Percentiles rank a stretch among this genome's conserved stretches.
These are phyloP conservation scores for Lasioglossum morio DNA, from an alignment of 2,888 invertebrate species.

Conservation along the genomic window DNA sequence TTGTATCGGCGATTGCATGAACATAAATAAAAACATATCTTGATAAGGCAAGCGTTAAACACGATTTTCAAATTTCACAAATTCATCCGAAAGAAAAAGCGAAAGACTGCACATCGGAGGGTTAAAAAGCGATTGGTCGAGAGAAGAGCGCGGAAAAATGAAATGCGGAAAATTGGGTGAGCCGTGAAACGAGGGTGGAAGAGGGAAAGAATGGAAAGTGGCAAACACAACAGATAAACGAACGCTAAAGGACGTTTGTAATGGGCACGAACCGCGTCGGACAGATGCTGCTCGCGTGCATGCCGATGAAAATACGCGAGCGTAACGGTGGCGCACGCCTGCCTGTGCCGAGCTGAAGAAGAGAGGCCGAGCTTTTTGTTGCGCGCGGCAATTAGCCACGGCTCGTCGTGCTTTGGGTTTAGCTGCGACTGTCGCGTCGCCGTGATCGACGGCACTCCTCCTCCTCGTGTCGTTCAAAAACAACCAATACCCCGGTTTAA, in stretches of 20 bases:
- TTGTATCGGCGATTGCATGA: neutral
- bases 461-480: constrained; percentile 18
- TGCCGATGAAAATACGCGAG: constrained; percentile 61
- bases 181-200: neutral
- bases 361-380: constrained; percentile 78
- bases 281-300: constrained; percentile 59
- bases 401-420: constrained; percentile 80
- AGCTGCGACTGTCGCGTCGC: constrained; percentile 69
- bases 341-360: constrained; percentile 50
- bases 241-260: neutral
- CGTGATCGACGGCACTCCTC: constrained; percentile 54
- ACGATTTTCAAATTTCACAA: neutral
- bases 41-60: neutral
- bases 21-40: neutral
- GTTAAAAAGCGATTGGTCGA: neutral
- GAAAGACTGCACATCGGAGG: neutral
- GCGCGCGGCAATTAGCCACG: constrained; percentile 82
- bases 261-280: constrained; percentile 19
- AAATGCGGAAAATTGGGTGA: neutral
- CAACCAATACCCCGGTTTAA: constrained; percentile 40
- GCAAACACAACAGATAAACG: neutral
- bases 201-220: constrained; percentile 9
- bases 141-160: neutral
- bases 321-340: constrained; percentile 56
- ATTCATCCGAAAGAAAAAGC: no score